A percentile compares a stretch with the other conserved stretches of the same genome.
Conservation (phyloP, 2,113 vertebrate species). For the Sturnus vulgaris region DNA sequence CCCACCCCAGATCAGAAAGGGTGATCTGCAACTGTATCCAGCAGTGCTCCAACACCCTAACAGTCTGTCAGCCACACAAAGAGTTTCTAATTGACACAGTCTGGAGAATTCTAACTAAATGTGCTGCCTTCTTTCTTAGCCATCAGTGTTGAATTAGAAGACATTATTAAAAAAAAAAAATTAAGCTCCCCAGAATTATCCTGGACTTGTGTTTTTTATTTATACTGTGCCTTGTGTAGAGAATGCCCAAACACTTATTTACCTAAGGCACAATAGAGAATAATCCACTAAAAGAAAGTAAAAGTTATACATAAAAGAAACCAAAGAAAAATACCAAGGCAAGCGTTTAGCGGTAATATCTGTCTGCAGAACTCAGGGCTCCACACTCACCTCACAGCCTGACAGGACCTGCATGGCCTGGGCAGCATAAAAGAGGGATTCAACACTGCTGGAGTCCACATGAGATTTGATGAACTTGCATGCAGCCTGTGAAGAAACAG, state of each 20-base stretch:
- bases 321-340: background rate
- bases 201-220: background rate
- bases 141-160: background rate
- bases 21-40: background rate
- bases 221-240: background rate
- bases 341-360: background rate
- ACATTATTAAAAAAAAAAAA: no score
- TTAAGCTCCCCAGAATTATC: background rate
- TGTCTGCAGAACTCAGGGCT: background rate
- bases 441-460: constrained; percentile 83
- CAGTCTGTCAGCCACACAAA: background rate
- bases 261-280: background rate
- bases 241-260: background rate
- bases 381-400: constrained; percentile 85
- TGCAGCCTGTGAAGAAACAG: constrained; percentile 72
- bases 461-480: constrained; percentile 89
- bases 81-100: background rate
- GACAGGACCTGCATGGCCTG: constrained; percentile 85
- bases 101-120: background rate
- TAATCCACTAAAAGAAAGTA: background rate
- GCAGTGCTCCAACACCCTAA: background rate
- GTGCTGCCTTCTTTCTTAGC: background rate
- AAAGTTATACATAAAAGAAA: background rate
- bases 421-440: constrained; percentile 91
- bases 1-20: background rate